Evolutionary conservation across 1,140 invertebrate genomes (phyloP), one percentile per base, ranked within the genome.

Genomic region (Habropoda laboriosa): DNA sequence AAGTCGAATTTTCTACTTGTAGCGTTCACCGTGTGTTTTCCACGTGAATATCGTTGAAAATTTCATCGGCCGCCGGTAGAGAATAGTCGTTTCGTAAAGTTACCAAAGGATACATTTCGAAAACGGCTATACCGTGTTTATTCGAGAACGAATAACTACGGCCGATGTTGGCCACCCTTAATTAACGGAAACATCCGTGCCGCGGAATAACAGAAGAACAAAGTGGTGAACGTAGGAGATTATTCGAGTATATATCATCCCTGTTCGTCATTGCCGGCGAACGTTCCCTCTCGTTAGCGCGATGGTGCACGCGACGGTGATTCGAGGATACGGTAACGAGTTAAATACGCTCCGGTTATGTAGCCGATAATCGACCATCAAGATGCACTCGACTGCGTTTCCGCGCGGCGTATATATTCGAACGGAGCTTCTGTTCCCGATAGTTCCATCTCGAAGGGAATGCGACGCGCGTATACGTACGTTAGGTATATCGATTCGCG

Each of bases 401-500:
- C 49, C 24, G 55, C 42, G n/a, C n/a, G n/a, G n/a, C n/a, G n/a
- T n/a, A n/a, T n/a, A n/a, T n/a, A n/a, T 58, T 42, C 49, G 38
- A 66, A 49, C 32, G 21, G 49, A 45, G 47, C 47, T n/a, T n/a
- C 70, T 61, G 58, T 82, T 82, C 68, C n/a, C n/a, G n/a, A n/a
- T n/a, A 79, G 58, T 73, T 79, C 32, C 58, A 18, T n/a, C n/a
- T 30, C 53, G 57, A 51, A 47, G 70, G 49, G 70, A 57, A 79
- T 76, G 73, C 60, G 6, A 32, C 35, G 32, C 27, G 51, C n/a
- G n/a, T n/a, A n/a, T n/a, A n/a, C n/a, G n/a, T n/a, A n/a, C n/a
- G n/a, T n/a, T n/a, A n/a, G n/a, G n/a, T 78, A 78, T 75, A 87
- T 86, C 82, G 82, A 81, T 84, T 86, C 80, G 57, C 27, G n/a